phyloP scores from a whole-genome alignment of 2,113 vertebrate species.

The Sorex araneus region DNA sequence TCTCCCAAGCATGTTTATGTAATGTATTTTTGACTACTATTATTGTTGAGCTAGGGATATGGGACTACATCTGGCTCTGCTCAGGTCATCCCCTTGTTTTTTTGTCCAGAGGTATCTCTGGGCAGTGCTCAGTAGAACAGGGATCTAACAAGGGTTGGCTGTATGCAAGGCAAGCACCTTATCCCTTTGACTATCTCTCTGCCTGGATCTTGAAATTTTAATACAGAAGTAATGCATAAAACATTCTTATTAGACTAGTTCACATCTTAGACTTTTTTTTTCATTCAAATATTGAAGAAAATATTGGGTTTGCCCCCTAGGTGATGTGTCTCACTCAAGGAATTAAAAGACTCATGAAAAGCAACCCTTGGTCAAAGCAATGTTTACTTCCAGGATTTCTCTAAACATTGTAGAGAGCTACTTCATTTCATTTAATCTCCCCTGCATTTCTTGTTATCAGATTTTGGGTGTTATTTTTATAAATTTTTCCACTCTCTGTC shows the following conservation, averaged over 20 bases:
- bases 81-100: too few species aligned
- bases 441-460: background rate
- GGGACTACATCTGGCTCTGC: too few species aligned
- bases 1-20: too few species aligned
- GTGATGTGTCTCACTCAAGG: background rate
- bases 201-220: background rate
- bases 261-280: background rate
- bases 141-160: too few species aligned
- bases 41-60: too few species aligned
- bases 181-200: too few species aligned
- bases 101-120: too few species aligned
- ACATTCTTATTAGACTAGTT: background rate
- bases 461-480: conserved; percentile 12
- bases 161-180: too few species aligned
- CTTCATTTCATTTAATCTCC: background rate
- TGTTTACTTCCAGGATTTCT: background rate
- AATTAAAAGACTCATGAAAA: background rate
- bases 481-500: background rate
- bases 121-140: too few species aligned
- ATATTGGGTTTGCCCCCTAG: background rate
- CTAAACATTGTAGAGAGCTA: background rate
- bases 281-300: background rate
- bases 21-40: too few species aligned
- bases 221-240: background rate
- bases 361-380: background rate